phyloP scores from a whole-genome alignment of 2,888 invertebrate genomes.

The Thysanoteuthis rhombus region DNA sequence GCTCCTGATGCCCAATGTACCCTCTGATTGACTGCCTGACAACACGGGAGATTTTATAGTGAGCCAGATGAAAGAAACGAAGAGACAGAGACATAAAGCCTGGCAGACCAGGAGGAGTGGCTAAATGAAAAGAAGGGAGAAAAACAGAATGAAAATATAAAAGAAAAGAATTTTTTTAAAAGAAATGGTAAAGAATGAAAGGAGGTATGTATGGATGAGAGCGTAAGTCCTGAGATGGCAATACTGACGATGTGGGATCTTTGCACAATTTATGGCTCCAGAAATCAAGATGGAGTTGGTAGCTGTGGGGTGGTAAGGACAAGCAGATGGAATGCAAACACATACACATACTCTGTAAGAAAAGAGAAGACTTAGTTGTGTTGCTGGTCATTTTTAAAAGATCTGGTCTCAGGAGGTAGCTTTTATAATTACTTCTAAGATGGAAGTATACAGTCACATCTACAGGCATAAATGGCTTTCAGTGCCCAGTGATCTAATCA shows the following conservation, averaged over 20 bases:
- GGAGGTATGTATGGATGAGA: neutral
- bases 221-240: neutral
- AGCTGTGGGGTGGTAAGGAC: neutral
- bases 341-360: neutral
- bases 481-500: neutral
- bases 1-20: constrained; percentile 12
- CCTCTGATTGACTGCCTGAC: constrained; percentile 12
- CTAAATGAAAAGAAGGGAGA: neutral
- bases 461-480: neutral
- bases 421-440: neutral
- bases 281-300: neutral
- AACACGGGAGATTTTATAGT: constrained; percentile 12
- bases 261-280: neutral
- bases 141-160: neutral
- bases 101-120: neutral
- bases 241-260: neutral
- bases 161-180: too few species aligned
- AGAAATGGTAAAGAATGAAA: neutral
- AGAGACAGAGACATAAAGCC: neutral
- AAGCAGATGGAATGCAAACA: too few species aligned
- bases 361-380: neutral
- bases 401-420: neutral
- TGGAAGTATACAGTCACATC: neutral
- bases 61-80: neutral
- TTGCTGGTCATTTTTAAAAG: neutral